Conservation (phyloP, 2,113 vertebrate genomes). For the Macquaria ambigua region DNA sequence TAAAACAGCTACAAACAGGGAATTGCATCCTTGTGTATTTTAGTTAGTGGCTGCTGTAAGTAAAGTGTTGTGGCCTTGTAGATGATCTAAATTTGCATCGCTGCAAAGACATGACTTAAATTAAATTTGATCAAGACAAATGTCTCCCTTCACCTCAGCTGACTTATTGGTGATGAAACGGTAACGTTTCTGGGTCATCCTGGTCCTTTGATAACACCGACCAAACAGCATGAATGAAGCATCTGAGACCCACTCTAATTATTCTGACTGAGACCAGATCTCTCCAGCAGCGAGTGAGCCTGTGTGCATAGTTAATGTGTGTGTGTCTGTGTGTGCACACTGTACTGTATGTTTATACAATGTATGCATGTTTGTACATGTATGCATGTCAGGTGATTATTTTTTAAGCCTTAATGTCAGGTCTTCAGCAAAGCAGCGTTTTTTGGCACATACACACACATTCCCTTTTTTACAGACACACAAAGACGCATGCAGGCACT, state of each 20-base stretch:
- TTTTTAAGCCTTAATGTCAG: constrained; percentile 7
- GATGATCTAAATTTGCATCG: neutral
- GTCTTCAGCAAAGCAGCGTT: neutral
- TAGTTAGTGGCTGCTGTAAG: neutral
- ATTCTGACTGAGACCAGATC: constrained; percentile 36
- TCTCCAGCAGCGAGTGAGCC: neutral
- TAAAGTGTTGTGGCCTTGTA: constrained; percentile 7
- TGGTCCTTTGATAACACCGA: constrained; percentile 41
- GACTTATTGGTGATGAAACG: constrained; percentile 34
- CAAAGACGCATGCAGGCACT: neutral
- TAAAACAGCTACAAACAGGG: neutral
- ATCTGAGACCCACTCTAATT: constrained; percentile 30
- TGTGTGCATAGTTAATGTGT: constrained; percentile 21
- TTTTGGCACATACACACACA: neutral
- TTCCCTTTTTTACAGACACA: neutral
- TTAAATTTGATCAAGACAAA: constrained; percentile 44
- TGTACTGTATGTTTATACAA: neutral
- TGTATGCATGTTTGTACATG: neutral
- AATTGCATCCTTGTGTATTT: constrained; percentile 20
- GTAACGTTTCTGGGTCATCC: constrained; percentile 17
- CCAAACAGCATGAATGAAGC: constrained; percentile 36
- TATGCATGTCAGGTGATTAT: neutral
- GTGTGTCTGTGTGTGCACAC: constrained; percentile 4
- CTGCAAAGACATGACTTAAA: neutral
- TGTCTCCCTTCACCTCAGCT: constrained; percentile 30